Conservation (phyloP, 2,113 vertebrate genomes). For the Hydrolagus affinis region DNA sequence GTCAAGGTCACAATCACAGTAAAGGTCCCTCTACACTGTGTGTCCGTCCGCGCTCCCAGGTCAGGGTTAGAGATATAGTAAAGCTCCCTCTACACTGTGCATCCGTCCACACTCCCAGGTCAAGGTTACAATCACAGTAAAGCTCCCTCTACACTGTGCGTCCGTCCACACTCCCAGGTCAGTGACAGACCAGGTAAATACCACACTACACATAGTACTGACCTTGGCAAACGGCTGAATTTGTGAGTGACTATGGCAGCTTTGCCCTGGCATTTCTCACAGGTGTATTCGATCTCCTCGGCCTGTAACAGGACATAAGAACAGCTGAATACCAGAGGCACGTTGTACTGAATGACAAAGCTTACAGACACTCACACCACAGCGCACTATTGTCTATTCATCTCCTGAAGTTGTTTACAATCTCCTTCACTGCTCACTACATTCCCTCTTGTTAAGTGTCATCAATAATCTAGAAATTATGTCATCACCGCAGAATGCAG, state of each 20-base stretch:
- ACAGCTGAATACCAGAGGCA: no score
- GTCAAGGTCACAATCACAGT: background rate
- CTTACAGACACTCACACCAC: background rate
- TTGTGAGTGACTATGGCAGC: slow-evolving; percentile 85
- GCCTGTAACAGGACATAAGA: slow-evolving; percentile 53
- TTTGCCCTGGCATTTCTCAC: slow-evolving; percentile 91
- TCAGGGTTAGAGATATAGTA: background rate
- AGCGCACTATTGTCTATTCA: no score
- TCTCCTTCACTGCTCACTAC: no score
- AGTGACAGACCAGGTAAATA: background rate
- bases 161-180: background rate
- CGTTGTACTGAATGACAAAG: no score
- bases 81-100: slow-evolving; percentile 2
- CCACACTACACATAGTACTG: slow-evolving; percentile 34
- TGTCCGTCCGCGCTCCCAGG: background rate
- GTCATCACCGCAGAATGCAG: no score
- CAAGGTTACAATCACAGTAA: background rate
- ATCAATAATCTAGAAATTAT: no score
- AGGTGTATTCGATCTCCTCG: slow-evolving; percentile 94
- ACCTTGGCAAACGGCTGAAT: slow-evolving; percentile 93
- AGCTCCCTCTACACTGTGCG: background rate
- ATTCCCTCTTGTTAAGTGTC: no score
- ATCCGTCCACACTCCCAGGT: background rate
- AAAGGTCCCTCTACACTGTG: background rate
- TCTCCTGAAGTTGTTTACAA: no score